Conservation (phyloP, 1,140 invertebrate genomes). For the Drosophila tristis region DNA sequence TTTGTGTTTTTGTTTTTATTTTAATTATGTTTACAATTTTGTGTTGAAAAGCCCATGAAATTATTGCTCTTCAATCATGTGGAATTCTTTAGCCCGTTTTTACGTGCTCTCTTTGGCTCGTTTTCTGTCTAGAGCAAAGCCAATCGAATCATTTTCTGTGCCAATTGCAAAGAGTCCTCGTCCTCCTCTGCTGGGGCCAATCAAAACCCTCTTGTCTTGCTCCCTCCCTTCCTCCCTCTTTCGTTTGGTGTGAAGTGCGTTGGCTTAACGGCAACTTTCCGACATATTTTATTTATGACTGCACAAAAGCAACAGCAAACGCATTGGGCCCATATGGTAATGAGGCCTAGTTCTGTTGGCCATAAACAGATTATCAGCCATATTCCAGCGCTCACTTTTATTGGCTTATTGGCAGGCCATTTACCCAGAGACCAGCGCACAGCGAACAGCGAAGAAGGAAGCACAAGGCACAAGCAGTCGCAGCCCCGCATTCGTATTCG, state of each 20-base stretch:
- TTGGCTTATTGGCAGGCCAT: conserved; percentile 24
- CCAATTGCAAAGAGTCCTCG: conserved; percentile 49
- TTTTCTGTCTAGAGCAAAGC: not conserved
- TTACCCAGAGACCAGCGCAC: not conserved
- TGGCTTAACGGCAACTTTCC: conserved; percentile 55
- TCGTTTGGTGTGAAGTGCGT: conserved; percentile 57
- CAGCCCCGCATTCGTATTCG: no score
- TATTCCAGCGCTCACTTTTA: conserved; percentile 55
- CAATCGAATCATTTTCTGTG: conserved; percentile 24
- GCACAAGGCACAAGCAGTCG: no score
- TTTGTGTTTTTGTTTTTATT: not conserved
- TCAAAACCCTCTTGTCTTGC: conserved; percentile 24
- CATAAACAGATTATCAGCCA: conserved; percentile 69
- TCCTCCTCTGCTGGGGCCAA: no score
- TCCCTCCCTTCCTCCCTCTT: conserved; percentile 1
- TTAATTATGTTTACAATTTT: not conserved
- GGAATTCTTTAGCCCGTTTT: no score
- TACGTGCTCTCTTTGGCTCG: no score
- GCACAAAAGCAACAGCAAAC: not conserved
- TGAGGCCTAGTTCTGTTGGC: conserved; percentile 72
- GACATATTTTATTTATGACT: conserved; percentile 41
- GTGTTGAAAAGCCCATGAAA: no score
- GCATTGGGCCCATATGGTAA: conserved; percentile 60
- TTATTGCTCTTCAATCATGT: no score
- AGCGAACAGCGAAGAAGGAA: conserved; percentile 6